Evolutionary conservation across 2,888 invertebrate genomes (phyloP).

Genomic region (Chydorus sphaericus): DNA sequence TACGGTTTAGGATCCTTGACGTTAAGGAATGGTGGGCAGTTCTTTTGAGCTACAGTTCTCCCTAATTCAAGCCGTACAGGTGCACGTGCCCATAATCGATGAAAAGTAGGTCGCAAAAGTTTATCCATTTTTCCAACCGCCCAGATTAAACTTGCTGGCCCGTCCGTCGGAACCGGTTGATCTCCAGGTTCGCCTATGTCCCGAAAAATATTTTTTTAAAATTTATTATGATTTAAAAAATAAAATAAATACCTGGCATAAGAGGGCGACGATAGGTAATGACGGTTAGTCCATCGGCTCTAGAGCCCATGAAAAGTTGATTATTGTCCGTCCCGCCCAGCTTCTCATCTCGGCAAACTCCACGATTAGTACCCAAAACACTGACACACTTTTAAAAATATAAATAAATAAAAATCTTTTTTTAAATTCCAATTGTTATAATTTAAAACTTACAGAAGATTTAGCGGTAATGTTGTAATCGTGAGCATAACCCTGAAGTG

Average conservation of each 20-base stretch:
- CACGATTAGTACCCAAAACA: constrained; percentile 68
- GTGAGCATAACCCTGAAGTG: constrained; percentile 50
- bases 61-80: constrained; percentile 51
- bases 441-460: constrained; percentile 45
- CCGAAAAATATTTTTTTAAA: neutral
- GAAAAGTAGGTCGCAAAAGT: constrained; percentile 65
- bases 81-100: constrained; percentile 58
- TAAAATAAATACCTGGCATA: constrained; percentile 44
- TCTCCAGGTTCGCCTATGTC: constrained; percentile 58
- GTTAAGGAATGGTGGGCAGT: constrained; percentile 55
- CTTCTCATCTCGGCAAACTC: constrained; percentile 70
- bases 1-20: constrained; percentile 23
- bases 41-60: constrained; percentile 41
- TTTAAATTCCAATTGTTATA: neutral
- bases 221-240: neutral
- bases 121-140: constrained; percentile 64
- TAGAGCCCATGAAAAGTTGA: constrained; percentile 56
- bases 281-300: constrained; percentile 58
- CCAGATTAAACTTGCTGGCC: constrained; percentile 55
- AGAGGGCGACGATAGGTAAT: constrained; percentile 63
- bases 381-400: constrained; percentile 49
- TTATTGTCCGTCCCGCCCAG: constrained; percentile 67
- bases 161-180: constrained; percentile 47
- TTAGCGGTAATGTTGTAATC: constrained; percentile 76
- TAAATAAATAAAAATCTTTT: neutral